Evolutionary conservation across 2,797 vertebrate species (phyloP).

Genomic region (Sparidentex hasta): DNA sequence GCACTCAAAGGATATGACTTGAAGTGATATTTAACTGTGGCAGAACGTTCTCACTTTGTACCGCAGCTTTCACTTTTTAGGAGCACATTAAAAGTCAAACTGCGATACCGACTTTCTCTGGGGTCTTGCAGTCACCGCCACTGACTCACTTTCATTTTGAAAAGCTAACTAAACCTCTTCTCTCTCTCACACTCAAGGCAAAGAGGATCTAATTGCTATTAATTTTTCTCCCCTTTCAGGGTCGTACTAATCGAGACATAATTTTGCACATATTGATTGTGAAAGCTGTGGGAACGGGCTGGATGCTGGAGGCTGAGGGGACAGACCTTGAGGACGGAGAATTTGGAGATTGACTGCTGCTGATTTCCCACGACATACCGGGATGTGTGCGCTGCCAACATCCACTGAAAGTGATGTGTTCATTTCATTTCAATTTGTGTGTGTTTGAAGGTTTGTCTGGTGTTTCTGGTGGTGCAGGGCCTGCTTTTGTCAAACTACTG

Average conservation of each 20-base stretch:
- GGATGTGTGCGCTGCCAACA: not conserved
- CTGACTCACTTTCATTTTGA: constrained; percentile 60
- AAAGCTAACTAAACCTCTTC: constrained; percentile 45
- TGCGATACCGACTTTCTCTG: constrained; percentile 35
- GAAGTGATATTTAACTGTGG: constrained; percentile 45
- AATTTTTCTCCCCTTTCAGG: constrained; percentile 41
- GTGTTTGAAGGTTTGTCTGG: constrained; percentile 10
- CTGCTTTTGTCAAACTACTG: not conserved
- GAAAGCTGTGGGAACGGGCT: constrained; percentile 51
- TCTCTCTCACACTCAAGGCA: constrained; percentile 39
- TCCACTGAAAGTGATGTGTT: not conserved
- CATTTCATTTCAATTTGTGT: constrained; percentile 13
- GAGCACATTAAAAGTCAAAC: constrained; percentile 55
- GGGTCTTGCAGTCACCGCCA: constrained; percentile 46
- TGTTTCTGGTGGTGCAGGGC: not conserved
- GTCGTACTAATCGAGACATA: constrained; percentile 81
- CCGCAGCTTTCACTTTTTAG: constrained; percentile 49
- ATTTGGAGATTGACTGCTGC: constrained; percentile 37
- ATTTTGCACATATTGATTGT: constrained; percentile 77
- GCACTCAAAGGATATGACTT: constrained; percentile 38
- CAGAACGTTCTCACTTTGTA: constrained; percentile 51
- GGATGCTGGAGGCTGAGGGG: constrained; percentile 32
- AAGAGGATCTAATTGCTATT: constrained; percentile 59
- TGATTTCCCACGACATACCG: constrained; percentile 36
- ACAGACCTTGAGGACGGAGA: constrained; percentile 43